phyloP scores from a whole-genome alignment of 2,888 invertebrate genomes.

The Melikaiella ostensackeni region DNA sequence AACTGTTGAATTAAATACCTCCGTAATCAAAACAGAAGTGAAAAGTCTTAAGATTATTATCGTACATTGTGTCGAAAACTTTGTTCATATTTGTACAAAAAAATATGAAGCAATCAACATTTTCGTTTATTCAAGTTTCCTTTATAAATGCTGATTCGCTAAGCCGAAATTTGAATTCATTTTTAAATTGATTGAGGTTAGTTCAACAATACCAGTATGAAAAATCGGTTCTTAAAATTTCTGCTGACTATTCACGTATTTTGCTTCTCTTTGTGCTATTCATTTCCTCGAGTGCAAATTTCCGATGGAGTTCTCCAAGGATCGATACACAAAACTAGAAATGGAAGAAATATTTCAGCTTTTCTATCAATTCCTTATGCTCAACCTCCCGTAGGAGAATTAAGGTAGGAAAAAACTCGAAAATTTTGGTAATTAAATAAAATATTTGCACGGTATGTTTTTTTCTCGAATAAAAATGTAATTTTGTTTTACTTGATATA shows the following conservation, averaged over 20 bases:
- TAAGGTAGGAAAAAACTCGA: constrained; percentile 60
- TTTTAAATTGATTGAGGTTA: background rate
- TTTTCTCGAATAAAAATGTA: no score
- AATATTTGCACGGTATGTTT: no score
- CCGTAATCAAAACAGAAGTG: no score
- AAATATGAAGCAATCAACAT: no score
- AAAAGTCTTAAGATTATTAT: no score
- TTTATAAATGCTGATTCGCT: no score
- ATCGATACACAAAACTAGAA: background rate
- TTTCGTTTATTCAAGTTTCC: no score
- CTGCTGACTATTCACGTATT: background rate
- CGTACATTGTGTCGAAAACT: no score
- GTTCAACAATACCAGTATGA: background rate
- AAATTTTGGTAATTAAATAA: no score
- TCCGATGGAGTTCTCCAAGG: background rate
- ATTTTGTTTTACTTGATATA: no score
- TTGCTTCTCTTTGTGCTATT: background rate
- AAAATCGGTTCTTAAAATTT: background rate
- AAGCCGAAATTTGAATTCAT: background rate
- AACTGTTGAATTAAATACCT: no score
- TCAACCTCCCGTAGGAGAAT: constrained; percentile 71
- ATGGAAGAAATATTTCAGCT: background rate
- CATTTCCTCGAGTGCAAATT: background rate
- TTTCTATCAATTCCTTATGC: constrained; percentile 75
- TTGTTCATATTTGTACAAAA: no score